Conservation (phyloP, 2,113 vertebrate species). For the Conger conger region DNA sequence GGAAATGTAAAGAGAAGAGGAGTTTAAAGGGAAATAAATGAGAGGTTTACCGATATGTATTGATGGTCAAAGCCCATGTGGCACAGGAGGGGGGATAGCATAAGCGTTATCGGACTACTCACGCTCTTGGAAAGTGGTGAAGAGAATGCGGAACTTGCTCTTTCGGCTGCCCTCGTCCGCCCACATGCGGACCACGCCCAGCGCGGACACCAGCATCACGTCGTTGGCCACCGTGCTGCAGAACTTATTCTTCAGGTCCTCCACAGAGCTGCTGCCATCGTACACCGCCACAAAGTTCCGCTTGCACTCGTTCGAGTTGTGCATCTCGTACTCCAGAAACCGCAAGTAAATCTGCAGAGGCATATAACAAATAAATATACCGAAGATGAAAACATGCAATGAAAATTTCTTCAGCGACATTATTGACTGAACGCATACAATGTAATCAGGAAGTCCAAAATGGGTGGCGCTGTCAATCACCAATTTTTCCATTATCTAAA, state of each 20-base stretch:
- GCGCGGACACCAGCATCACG: conserved; percentile 88
- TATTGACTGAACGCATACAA: neutral
- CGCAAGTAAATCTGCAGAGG: conserved; percentile 89
- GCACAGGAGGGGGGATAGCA: too few species aligned
- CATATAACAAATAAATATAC: neutral
- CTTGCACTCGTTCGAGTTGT: conserved; percentile 98
- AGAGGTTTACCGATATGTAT: too few species aligned
- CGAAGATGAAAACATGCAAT: neutral
- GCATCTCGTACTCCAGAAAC: conserved; percentile 98
- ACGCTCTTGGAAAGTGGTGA: conserved; percentile 98
- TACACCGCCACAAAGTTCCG: conserved; percentile 97
- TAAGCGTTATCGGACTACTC: conserved; percentile 61
- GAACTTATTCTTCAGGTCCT: conserved; percentile 94
- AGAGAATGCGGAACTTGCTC: conserved; percentile 95
- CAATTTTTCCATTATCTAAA: too few species aligned
- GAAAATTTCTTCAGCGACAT: neutral
- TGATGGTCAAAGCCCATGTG: too few species aligned
- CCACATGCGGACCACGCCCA: conserved; percentile 97
- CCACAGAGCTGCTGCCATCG: conserved; percentile 94
- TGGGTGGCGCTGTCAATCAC: too few species aligned
- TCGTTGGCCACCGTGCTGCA: conserved; percentile 98
- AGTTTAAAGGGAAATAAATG: too few species aligned
- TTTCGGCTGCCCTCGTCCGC: conserved; percentile 91
- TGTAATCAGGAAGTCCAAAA: too few species aligned
- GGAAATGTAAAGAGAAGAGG: too few species aligned